These are phyloP conservation scores for Pocillopora meandrina DNA, from an alignment of 92 coral and sea anemone genomes.

Conservation along the genomic window DNA sequence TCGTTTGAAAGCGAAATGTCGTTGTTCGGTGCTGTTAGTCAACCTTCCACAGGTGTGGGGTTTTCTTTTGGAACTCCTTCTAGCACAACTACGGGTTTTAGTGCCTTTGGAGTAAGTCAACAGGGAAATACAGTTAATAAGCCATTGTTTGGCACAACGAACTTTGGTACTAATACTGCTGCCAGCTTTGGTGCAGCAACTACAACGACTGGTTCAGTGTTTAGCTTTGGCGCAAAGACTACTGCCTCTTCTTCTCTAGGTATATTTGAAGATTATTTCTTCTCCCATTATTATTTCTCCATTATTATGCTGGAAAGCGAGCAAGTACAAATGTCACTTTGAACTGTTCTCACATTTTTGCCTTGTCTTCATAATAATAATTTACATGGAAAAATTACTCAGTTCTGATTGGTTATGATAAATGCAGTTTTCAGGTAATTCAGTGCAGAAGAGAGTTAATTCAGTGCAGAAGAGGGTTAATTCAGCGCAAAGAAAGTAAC, in stretches of 20 bases:
- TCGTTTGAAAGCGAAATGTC: conserved; percentile 2
- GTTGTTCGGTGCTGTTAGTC: conserved; percentile 31
- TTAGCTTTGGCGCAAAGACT: conserved; percentile 66
- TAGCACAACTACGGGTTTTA: conserved; percentile 45
- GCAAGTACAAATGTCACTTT: no score
- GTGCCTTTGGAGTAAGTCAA: conserved; percentile 53
- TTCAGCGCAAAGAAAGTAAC: no score
- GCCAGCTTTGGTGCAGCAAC: neutral
- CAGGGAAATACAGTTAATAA: conserved; percentile 15
- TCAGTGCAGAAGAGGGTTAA: no score
- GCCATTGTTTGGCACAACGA: conserved; percentile 54
- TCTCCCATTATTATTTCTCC: no score
- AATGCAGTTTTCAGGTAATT: no score
- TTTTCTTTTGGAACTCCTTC: conserved; percentile 58
- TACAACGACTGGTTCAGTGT: conserved; percentile 15
- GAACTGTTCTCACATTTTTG: no score
- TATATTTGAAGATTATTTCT: conserved; percentile 1
- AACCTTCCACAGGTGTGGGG: conserved; percentile 42
- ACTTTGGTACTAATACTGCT: conserved; percentile 36
- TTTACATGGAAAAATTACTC: no score
- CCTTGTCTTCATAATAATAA: no score
- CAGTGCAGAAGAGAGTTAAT: no score
- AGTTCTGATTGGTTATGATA: no score
- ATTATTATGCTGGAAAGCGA: no score
- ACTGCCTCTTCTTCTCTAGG: conserved; percentile 74